Conservation (phyloP, 2,888 invertebrate genomes). For the Selenia dentaria region DNA sequence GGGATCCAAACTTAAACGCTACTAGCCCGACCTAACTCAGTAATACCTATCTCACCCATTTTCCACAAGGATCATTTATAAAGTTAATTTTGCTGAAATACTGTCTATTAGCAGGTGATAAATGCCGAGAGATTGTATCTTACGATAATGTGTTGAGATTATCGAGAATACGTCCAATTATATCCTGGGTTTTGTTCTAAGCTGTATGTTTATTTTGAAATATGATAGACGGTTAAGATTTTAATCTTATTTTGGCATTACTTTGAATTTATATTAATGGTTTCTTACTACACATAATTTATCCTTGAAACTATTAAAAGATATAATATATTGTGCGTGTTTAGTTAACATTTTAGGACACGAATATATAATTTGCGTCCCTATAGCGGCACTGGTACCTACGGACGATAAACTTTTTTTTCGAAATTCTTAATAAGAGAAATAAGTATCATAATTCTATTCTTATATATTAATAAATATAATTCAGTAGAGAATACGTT, state of each 20-base stretch:
- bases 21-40: background rate
- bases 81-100: conserved; percentile 18
- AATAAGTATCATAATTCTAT: too few relatives aligned
- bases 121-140: conserved; percentile 23
- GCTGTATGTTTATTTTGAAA: conserved; percentile 15
- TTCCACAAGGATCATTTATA: conserved; percentile 7
- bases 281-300: background rate
- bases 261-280: conserved; percentile 9
- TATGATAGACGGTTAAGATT: conserved; percentile 19
- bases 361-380: too few relatives aligned
- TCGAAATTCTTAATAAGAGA: too few relatives aligned
- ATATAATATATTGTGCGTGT: too few relatives aligned
- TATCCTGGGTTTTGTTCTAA: conserved; percentile 11
- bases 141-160: conserved; percentile 16
- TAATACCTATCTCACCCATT: conserved; percentile 14
- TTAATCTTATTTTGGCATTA: conserved; percentile 13
- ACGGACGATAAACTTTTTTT: too few relatives aligned
- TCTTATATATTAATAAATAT: too few relatives aligned
- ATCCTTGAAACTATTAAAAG: too few relatives aligned
- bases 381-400: too few relatives aligned
- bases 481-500: too few relatives aligned
- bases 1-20: background rate
- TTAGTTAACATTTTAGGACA: too few relatives aligned
- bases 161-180: conserved; percentile 21
- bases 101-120: conserved; percentile 24